A percentile compares a stretch with the other conserved stretches of the same genome.
Conservation (phyloP, 2,888 invertebrate genomes). For the Drosophila acutilabella region DNA sequence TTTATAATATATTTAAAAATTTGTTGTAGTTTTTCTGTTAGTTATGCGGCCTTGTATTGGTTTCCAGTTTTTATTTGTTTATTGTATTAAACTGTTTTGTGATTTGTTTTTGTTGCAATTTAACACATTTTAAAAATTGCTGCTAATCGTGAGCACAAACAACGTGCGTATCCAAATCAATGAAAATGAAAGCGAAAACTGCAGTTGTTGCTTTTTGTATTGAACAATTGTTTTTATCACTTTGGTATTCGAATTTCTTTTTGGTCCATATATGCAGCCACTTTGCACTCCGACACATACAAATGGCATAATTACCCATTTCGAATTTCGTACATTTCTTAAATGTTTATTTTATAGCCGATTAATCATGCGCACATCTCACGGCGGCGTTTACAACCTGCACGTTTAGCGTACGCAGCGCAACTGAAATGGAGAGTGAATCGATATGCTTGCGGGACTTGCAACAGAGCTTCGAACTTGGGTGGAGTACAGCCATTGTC, state of each 20-base stretch:
- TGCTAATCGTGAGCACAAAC: slow-evolving; percentile 64
- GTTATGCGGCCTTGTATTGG: slow-evolving; percentile 23
- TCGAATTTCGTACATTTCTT: slow-evolving; percentile 35
- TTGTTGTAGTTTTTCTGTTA: slow-evolving; percentile 26
- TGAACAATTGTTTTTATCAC: slow-evolving; percentile 19
- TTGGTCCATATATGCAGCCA: slow-evolving; percentile 18
- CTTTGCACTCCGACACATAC: slow-evolving; percentile 46
- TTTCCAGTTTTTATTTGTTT: slow-evolving; percentile 4
- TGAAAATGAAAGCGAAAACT: slow-evolving; percentile 68
- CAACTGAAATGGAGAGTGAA: slow-evolving; percentile 73
- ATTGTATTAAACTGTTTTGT: not conserved
- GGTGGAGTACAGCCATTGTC: slow-evolving; percentile 40
- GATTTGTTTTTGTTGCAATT: slow-evolving; percentile 25
- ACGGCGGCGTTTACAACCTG: slow-evolving; percentile 47
- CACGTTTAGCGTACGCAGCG: slow-evolving; percentile 54
- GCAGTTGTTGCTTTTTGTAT: slow-evolving; percentile 11
- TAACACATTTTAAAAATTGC: slow-evolving; percentile 60
- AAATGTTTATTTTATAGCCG: slow-evolving; percentile 5
- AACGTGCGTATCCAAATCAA: slow-evolving; percentile 42
- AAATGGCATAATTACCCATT: slow-evolving; percentile 64
- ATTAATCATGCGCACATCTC: slow-evolving; percentile 12
- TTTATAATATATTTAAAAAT: slow-evolving; percentile 9
- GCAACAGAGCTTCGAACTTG: slow-evolving; percentile 52
- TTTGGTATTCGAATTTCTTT: slow-evolving; percentile 40
- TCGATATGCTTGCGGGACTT: slow-evolving; percentile 33